Evolutionary conservation across 2,113 vertebrate genomes (phyloP), one percentile per base, ranked within the genome.

Genomic region (Emydura subglobosa): DNA sequence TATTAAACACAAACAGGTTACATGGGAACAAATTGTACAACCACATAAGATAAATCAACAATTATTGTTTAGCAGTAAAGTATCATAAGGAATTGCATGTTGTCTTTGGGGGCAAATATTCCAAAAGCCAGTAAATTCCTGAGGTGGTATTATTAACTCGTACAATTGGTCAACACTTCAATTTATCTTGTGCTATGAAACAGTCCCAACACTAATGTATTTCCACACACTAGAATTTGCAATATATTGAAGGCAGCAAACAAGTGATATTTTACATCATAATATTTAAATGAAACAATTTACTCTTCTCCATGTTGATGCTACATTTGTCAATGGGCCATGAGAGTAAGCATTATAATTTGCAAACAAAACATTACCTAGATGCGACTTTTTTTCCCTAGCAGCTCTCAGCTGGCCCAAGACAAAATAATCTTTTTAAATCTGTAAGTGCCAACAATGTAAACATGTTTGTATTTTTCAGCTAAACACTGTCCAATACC

Each of bases 1-100:
- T 98, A 97, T 93, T 97, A 95, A 98, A 98, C 98, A 98, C 98
- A 97, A 97, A 98, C 92, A 96, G 97, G 96, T 96, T 97, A 98
- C 97, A 95, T 91, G 94, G 96, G 97, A 97, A 97, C 96, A 97
- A 97, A 98, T 93, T 90, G 97, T 98, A 98, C 96, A 98, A 97
- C 98, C 98, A 98, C 97, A 16, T 82, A 96, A 95, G 97, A 14
- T 92, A 97, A 97, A 97, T 94, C 95, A 97, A 96, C 78, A 82
- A 86, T 88, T 93, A 80, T 97, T 86, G 96, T 95, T 95, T 94
- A 97, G 93, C 95, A 96, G 96, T 89, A 89, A 96, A 97, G 95
- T 96, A 97, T 96, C 88, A 87, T 0, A 95, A 92, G 96, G 94
- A 96, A 95, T 95, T 65, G 88, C 93, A 98, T 96, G 90, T 95